These are phyloP conservation scores for Muscina levida DNA, from an alignment of 2,888 invertebrate genomes.

Conservation along the genomic window DNA sequence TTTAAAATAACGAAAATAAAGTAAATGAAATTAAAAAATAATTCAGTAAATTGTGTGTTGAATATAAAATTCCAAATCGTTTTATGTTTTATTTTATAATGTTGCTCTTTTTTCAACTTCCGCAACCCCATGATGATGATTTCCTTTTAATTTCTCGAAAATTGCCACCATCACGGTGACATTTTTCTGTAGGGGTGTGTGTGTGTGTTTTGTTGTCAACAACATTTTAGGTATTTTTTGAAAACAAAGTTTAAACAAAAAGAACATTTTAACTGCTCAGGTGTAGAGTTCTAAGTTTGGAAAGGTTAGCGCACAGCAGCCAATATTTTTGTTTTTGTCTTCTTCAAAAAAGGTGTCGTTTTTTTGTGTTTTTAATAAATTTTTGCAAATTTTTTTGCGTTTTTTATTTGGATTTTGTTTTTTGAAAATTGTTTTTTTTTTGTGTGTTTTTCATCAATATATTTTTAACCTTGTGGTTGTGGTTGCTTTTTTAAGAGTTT, in stretches of 20 bases:
- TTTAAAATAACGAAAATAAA: slow-evolving; percentile 24
- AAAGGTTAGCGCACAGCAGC: slow-evolving; percentile 28
- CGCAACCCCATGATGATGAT: too few relatives aligned
- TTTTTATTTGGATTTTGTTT: slow-evolving; percentile 64
- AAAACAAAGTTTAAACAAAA: slow-evolving; percentile 7
- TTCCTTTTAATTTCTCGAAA: neutral
- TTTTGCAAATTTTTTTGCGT: slow-evolving; percentile 63
- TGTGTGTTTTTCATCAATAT: slow-evolving; percentile 58
- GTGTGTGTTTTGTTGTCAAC: slow-evolving; percentile 16
- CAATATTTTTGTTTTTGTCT: slow-evolving; percentile 26
- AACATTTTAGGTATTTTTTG: slow-evolving; percentile 15
- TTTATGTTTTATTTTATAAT: slow-evolving; percentile 9
- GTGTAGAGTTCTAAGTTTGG: slow-evolving; percentile 28
- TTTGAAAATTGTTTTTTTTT: slow-evolving; percentile 56
- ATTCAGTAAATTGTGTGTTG: slow-evolving; percentile 11
- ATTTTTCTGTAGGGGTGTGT: neutral
- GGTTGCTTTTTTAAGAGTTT: slow-evolving; percentile 57
- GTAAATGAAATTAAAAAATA: slow-evolving; percentile 18
- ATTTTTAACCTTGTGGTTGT: slow-evolving; percentile 59
- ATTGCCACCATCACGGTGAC: slow-evolving; percentile 20
- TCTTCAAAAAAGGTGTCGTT: slow-evolving; percentile 49
- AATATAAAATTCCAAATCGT: slow-evolving; percentile 49
- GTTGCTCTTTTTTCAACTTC: neutral
- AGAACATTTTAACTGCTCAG: slow-evolving; percentile 27
- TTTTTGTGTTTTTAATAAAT: slow-evolving; percentile 57